Conservation (phyloP, 2,888 invertebrate genomes). For the Tridacna crocea region DNA sequence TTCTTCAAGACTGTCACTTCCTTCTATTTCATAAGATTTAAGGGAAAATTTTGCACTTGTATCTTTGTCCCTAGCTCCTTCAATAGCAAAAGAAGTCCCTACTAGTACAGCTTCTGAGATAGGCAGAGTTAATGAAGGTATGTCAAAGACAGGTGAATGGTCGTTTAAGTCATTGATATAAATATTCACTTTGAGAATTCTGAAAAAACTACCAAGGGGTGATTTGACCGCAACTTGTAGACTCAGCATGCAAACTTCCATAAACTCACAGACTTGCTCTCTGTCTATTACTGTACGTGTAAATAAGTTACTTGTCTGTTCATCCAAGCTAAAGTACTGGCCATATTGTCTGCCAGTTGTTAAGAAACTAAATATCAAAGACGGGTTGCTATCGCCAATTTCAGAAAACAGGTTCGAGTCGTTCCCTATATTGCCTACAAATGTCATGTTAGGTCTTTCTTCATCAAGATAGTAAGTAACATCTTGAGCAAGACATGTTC, state of each 20-base stretch:
- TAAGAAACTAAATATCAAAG: conserved; percentile 71
- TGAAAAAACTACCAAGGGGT: conserved; percentile 66
- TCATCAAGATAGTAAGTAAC: conserved; percentile 74
- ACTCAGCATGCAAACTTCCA: conserved; percentile 51
- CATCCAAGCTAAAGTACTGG: conserved; percentile 60
- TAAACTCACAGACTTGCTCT: conserved; percentile 66
- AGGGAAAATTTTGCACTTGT: conserved; percentile 65
- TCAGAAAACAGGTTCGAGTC: conserved; percentile 66
- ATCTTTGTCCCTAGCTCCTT: conserved; percentile 67
- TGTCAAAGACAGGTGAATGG: conserved; percentile 71
- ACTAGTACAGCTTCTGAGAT: conserved; percentile 66
- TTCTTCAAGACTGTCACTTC: conserved; percentile 23
- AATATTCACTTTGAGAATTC: conserved; percentile 70
- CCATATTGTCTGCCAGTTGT: conserved; percentile 55
- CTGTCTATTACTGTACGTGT: conserved; percentile 63
- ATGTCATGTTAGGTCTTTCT: conserved; percentile 72
- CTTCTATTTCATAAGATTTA: conserved; percentile 62
- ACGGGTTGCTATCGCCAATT: conserved; percentile 55
- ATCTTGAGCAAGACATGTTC: conserved; percentile 42
- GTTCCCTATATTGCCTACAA: conserved; percentile 70
- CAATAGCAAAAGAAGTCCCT: conserved; percentile 62
- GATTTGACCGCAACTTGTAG: conserved; percentile 67
- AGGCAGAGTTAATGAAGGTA: conserved; percentile 45
- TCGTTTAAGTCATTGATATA: conserved; percentile 75
- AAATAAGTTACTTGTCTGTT: conserved; percentile 57